Percentiles rank a stretch among this genome's conserved stretches.
phyloP scores from a whole-genome alignment of 2,888 invertebrate species.

The Bibio marci region DNA sequence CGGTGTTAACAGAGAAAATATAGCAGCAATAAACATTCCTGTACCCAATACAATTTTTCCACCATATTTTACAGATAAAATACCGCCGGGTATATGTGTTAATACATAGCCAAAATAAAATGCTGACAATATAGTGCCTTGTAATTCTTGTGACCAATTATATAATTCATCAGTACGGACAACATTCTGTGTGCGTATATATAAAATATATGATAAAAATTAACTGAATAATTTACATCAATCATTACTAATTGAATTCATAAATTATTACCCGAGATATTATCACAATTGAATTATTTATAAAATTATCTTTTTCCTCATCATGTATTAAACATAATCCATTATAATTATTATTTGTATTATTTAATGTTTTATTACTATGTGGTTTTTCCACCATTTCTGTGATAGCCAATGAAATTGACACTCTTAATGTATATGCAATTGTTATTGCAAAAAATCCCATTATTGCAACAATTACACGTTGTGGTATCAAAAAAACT shows the following conservation, averaged over 20 bases:
- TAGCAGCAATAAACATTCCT: conserved; percentile 65
- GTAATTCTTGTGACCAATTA: conserved; percentile 51
- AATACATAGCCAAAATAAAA: conserved; percentile 77
- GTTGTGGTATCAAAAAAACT: conserved; percentile 47
- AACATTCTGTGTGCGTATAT: too few relatives aligned
- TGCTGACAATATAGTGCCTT: conserved; percentile 61
- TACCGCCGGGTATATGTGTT: conserved; percentile 69
- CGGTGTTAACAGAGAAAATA: conserved; percentile 69
- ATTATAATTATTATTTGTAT: conserved; percentile 11
- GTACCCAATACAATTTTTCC: conserved; percentile 71
- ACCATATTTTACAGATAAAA: conserved; percentile 64
- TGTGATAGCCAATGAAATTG: conserved; percentile 52
- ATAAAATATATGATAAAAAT: too few relatives aligned
- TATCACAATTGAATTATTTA: too few relatives aligned
- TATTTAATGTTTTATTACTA: conserved; percentile 9
- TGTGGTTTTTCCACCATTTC: conserved; percentile 41
- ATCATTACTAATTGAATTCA: too few relatives aligned
- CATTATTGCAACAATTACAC: conserved; percentile 55
- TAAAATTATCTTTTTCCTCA: too few relatives aligned
- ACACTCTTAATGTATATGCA: conserved; percentile 59
- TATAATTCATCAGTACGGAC: conserved; percentile 31
- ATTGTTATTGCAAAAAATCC: conserved; percentile 53
- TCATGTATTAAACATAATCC: conserved; percentile 1
- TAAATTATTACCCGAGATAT: too few relatives aligned
- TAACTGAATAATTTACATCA: too few relatives aligned